Evolutionary conservation across 2,797 vertebrate species (phyloP).

Genomic region (Chelonia mydas): DNA sequence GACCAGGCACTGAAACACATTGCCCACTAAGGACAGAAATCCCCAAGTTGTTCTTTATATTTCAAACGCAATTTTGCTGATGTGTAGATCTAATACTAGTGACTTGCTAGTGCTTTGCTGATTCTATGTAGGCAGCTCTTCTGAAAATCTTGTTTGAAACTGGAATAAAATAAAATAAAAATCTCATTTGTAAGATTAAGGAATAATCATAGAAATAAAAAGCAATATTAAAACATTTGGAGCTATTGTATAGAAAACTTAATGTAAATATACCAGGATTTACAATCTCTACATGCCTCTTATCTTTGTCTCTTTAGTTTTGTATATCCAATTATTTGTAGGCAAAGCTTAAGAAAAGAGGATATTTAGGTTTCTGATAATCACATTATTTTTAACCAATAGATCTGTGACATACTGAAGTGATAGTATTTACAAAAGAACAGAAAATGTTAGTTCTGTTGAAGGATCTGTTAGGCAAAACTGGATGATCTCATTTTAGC

Average conservation of each 20-base stretch:
- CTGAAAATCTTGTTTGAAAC: neutral
- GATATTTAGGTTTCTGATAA: neutral
- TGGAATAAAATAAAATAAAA: neutral
- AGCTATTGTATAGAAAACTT: neutral
- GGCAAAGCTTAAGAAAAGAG: neutral
- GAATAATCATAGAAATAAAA: neutral
- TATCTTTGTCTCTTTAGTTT: neutral
- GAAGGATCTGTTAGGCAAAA: too few relatives aligned
- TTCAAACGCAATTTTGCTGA: conserved; percentile 85
- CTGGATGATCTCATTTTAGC: too few relatives aligned
- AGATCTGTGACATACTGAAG: neutral
- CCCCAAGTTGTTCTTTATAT: conserved; percentile 84
- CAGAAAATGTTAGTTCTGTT: neutral
- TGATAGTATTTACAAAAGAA: too few relatives aligned
- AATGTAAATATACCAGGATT: neutral
- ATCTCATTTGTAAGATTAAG: conserved; percentile 19
- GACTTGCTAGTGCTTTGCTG: conserved; percentile 82
- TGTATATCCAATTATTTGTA: neutral
- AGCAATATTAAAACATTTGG: neutral
- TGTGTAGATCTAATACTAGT: conserved; percentile 78
- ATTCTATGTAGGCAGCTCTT: neutral
- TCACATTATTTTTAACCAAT: neutral
- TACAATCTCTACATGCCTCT: neutral
- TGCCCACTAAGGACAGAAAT: conserved; percentile 79
- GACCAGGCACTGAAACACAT: conserved; percentile 78